These are phyloP conservation scores for Vespertilio murinus DNA, from an alignment of 2,797 vertebrate genomes.

Conservation along the genomic window DNA sequence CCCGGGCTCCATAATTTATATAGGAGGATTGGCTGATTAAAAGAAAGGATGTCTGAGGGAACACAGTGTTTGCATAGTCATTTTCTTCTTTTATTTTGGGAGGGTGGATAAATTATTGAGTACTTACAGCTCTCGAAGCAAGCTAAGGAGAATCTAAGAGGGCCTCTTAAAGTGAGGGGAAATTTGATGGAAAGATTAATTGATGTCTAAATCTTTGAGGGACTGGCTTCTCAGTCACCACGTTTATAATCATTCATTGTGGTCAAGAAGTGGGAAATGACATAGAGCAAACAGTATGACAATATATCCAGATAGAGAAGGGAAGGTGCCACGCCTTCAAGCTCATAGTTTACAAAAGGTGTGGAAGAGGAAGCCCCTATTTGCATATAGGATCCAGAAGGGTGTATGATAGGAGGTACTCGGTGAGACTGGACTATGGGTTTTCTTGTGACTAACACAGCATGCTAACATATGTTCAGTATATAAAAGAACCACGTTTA, in stretches of 20 bases:
- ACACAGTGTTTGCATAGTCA: not conserved
- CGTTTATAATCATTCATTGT: too few relatives aligned
- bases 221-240: too few relatives aligned
- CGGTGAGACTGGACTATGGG: not conserved
- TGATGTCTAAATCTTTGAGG: too few relatives aligned
- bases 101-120: not conserved
- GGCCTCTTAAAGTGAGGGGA: not conserved
- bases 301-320: not conserved
- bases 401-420: not conserved
- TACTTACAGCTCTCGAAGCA: not conserved
- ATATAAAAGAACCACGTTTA: not conserved
- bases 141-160: not conserved
- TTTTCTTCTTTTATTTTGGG: not conserved
- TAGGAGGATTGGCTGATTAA: not conserved
- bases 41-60: not conserved
- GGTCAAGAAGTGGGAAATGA: too few relatives aligned
- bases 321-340: not conserved
- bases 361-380: not conserved
- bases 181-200: too few relatives aligned
- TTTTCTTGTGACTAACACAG: not conserved
- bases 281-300: not conserved
- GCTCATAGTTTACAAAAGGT: not conserved
- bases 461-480: not conserved
- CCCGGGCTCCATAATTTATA: too few relatives aligned
- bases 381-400: not conserved